Evolutionary conservation across 2,797 vertebrate genomes (phyloP).

Genomic region (Jordanella pulchra): DNA sequence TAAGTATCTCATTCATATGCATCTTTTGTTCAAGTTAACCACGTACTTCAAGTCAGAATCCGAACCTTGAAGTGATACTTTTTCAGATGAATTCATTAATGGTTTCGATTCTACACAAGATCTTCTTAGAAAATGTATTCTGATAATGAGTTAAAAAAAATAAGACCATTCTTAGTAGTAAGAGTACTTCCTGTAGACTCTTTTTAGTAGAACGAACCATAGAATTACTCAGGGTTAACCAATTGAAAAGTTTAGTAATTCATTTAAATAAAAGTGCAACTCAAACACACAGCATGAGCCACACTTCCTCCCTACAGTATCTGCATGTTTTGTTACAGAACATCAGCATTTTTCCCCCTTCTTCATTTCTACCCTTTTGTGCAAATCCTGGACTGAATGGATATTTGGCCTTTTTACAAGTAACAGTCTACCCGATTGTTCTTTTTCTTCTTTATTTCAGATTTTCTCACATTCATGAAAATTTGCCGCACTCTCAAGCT

Average conservation of each 20-base stretch:
- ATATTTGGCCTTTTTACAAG: conserved; percentile 2
- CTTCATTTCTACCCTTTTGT: conserved; percentile 4
- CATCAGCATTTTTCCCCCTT: not conserved
- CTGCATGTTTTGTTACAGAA: not conserved
- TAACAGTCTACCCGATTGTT: not conserved
- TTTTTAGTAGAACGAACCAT: not conserved
- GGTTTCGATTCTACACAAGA: not conserved
- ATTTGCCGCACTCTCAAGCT: conserved; percentile 30
- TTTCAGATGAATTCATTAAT: not conserved
- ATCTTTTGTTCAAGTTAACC: not conserved
- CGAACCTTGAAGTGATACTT: not conserved
- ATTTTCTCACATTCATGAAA: conserved; percentile 23
- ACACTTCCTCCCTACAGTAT: not conserved
- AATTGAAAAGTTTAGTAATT: not conserved
- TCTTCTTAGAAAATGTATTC: not conserved
- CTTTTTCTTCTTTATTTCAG: conserved; percentile 6
- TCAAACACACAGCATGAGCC: conserved; percentile 4
- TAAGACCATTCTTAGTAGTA: not conserved
- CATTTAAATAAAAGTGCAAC: not conserved
- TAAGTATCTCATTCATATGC: not conserved
- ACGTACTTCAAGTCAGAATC: not conserved
- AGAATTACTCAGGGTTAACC: not conserved
- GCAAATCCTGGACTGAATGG: conserved; percentile 4
- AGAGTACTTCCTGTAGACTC: not conserved
- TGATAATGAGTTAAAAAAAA: not conserved